These are phyloP conservation scores for Chiropotes sagulatus DNA, from an alignment of 2,797 vertebrate species.

Conservation along the genomic window DNA sequence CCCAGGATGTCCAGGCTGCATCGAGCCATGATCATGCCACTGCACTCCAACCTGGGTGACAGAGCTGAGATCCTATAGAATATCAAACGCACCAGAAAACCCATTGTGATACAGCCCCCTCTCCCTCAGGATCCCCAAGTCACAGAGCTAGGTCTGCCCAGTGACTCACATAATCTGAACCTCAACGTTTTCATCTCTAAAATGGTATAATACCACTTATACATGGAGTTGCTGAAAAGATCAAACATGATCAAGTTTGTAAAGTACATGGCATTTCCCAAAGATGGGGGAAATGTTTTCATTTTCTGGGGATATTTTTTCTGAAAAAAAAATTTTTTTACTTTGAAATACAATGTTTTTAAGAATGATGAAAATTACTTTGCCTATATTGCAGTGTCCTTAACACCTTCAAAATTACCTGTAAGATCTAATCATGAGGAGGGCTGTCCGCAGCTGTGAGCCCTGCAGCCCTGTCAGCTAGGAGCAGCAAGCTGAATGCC, in stretches of 20 bases:
- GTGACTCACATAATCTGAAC: background rate
- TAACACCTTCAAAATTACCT: background rate
- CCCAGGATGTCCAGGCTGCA: too few relatives aligned
- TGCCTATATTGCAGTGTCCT: background rate
- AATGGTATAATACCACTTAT: background rate
- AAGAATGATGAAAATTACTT: background rate
- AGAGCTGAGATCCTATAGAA: background rate
- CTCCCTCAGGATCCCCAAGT: background rate
- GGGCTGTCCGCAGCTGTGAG: background rate
- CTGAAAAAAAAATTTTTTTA: background rate
- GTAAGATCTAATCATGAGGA: conserved; percentile 27
- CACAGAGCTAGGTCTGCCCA: background rate
- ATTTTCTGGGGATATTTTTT: conserved; percentile 7
- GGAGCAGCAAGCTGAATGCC: background rate
- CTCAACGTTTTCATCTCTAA: conserved; percentile 28
- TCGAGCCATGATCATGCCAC: too few relatives aligned
- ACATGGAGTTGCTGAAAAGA: background rate
- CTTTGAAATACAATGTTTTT: background rate
- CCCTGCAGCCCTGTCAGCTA: background rate
- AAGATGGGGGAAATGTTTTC: background rate
- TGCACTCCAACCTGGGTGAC: too few relatives aligned
- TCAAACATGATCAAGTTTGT: background rate
- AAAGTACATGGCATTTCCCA: background rate
- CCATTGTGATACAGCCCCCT: background rate
- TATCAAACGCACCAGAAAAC: background rate